These are phyloP conservation scores for Azorinus chamasolen DNA, from an alignment of 2,888 invertebrate genomes.

Conservation along the genomic window DNA sequence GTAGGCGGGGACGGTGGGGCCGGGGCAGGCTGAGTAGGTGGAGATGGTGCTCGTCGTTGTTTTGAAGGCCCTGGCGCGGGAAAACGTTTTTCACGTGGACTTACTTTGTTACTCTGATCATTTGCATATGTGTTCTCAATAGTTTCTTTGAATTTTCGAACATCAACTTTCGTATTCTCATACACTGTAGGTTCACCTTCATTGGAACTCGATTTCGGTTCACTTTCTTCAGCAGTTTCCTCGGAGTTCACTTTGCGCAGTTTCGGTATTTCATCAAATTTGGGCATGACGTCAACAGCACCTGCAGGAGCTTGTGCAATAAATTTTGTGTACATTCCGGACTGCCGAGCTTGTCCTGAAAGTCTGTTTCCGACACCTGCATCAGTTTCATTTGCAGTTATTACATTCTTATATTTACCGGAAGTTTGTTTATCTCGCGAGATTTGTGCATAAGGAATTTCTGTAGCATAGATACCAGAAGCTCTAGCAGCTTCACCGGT, in stretches of 20 bases:
- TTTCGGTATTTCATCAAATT: constrained; percentile 56
- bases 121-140: constrained; percentile 45
- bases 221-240: constrained; percentile 19
- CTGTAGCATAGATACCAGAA: too few relatives aligned
- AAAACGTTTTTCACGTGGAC: too few relatives aligned
- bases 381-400: background rate
- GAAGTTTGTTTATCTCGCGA: constrained; percentile 7
- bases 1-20: constrained; percentile 15
- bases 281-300: constrained; percentile 62
- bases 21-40: constrained; percentile 4
- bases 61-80: constrained; percentile 12
- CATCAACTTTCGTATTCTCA: too few relatives aligned
- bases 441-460: too few relatives aligned
- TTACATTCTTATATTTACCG: constrained; percentile 14
- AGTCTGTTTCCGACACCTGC: too few relatives aligned
- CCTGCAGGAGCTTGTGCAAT: constrained; percentile 34
- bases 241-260: constrained; percentile 40
- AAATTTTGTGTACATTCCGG: constrained; percentile 48
- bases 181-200: too few relatives aligned
- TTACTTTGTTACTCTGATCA: constrained; percentile 19
- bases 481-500: background rate
- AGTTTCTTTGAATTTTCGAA: constrained; percentile 44
- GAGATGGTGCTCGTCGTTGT: constrained; percentile 48
- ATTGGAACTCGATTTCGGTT: background rate
- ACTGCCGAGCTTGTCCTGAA: constrained; percentile 10